These are phyloP conservation scores for Ceratoteleas bidentatus DNA, from an alignment of 1,140 invertebrate species.

Conservation along the genomic window DNA sequence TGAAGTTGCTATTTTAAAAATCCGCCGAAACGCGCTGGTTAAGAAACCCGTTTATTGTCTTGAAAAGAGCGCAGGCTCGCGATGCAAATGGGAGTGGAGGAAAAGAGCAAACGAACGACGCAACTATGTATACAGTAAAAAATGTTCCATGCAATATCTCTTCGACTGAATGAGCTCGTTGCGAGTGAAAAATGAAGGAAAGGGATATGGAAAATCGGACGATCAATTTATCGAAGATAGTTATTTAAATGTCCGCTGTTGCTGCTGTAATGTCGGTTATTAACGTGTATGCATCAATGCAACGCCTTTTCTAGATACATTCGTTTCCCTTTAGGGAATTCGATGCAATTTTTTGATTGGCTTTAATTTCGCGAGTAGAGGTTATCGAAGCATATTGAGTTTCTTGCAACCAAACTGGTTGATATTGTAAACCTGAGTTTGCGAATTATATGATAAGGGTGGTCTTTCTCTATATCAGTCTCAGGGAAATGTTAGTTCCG, in stretches of 20 bases:
- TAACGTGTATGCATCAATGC: conserved; percentile 9
- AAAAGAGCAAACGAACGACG: neutral
- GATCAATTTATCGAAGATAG: conserved; percentile 19
- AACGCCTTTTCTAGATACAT: neutral
- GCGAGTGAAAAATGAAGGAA: conserved; percentile 8
- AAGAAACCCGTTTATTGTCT: conserved; percentile 5
- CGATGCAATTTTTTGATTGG: conserved; percentile 7
- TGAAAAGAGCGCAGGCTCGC: neutral
- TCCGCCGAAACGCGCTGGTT: conserved; percentile 6
- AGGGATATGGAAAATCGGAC: conserved; percentile 7
- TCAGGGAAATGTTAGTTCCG: no score
- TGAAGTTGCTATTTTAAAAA: conserved; percentile 3
- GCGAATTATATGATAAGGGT: no score
- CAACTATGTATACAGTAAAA: conserved; percentile 15
- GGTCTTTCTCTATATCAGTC: no score
- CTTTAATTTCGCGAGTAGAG: no score
- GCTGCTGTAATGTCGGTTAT: conserved; percentile 7
- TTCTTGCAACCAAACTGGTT: no score
- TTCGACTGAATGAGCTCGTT: conserved; percentile 13
- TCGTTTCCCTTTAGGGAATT: no score
- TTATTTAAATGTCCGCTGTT: conserved; percentile 19
- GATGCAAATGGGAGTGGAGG: conserved; percentile 11
- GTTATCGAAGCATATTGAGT: neutral
- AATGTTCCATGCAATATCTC: conserved; percentile 17
- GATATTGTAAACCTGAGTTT: no score